Evolutionary conservation across 2,113 vertebrate species (phyloP).

Genomic region (Malurus elegans): DNA sequence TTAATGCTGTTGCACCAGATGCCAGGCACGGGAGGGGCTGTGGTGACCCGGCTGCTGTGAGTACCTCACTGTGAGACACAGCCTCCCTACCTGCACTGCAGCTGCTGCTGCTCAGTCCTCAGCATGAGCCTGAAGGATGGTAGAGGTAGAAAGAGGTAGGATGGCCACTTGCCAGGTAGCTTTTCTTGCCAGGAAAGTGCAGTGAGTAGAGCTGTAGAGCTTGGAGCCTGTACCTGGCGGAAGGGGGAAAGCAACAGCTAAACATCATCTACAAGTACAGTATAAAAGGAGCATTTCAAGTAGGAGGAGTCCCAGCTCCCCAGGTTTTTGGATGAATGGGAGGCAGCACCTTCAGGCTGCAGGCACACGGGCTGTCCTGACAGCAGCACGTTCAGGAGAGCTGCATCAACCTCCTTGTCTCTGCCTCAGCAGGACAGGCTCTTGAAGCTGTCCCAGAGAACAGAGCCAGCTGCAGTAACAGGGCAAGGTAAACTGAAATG

Average conservation of each 20-base stretch:
- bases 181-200: background rate
- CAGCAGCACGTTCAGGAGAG: background rate
- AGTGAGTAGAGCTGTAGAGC: background rate
- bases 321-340: background rate
- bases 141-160: background rate
- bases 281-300: background rate
- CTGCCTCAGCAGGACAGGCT: background rate
- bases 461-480: background rate
- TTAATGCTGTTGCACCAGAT: background rate
- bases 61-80: background rate
- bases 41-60: background rate
- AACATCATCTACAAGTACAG: background rate
- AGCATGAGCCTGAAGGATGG: background rate
- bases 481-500: background rate
- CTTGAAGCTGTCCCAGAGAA: background rate
- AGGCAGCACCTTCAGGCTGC: background rate
- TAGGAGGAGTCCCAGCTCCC: background rate
- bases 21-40: background rate
- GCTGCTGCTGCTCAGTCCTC: background rate
- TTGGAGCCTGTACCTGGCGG: background rate
- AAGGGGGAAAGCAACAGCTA: background rate
- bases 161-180: background rate
- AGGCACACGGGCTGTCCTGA: background rate
- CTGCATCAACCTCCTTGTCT: rapidly evolving
- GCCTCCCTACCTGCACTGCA: background rate